Conservation (phyloP, 2,888 invertebrate species). For the Drosophila cognata region DNA sequence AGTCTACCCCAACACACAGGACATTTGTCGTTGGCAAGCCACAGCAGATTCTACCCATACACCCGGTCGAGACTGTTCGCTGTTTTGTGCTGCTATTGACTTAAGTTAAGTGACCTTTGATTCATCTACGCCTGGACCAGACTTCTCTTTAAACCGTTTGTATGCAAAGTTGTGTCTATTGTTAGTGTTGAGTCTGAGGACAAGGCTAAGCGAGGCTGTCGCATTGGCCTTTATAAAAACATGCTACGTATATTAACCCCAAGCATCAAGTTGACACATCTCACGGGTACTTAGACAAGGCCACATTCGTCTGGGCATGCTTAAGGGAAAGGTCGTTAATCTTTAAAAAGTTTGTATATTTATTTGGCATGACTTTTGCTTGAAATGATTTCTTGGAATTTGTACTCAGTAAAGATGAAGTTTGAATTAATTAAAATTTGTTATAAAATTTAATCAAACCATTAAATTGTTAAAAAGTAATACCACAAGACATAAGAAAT, state of each 20-base stretch:
- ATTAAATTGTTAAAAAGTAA: background rate
- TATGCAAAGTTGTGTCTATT: constrained; percentile 32
- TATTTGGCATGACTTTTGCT: constrained; percentile 4
- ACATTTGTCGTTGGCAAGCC: constrained; percentile 50
- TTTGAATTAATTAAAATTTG: background rate
- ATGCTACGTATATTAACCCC: constrained; percentile 34
- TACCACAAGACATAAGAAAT: background rate
- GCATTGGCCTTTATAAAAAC: constrained; percentile 39
- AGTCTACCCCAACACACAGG: constrained; percentile 12
- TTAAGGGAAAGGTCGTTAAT: constrained; percentile 39
- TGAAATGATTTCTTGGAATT: constrained; percentile 18
- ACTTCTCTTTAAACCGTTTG: constrained; percentile 21
- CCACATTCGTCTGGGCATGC: constrained; percentile 16
- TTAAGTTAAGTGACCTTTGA: constrained; percentile 21
- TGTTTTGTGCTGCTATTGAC: constrained; percentile 1
- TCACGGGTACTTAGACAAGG: constrained; percentile 21
- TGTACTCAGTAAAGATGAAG: background rate
- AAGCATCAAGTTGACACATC: constrained; percentile 28
- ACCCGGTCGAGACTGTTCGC: background rate
- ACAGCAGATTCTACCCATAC: constrained; percentile 6
- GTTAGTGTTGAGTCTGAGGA: constrained; percentile 11
- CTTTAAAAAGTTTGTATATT: constrained; percentile 29
- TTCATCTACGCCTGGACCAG: background rate
- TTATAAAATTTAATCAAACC: background rate
- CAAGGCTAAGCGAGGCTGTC: constrained; percentile 18